These are phyloP conservation scores for Anisognathus igniventris DNA, from an alignment of 2,797 vertebrate genomes.

Conservation along the genomic window DNA sequence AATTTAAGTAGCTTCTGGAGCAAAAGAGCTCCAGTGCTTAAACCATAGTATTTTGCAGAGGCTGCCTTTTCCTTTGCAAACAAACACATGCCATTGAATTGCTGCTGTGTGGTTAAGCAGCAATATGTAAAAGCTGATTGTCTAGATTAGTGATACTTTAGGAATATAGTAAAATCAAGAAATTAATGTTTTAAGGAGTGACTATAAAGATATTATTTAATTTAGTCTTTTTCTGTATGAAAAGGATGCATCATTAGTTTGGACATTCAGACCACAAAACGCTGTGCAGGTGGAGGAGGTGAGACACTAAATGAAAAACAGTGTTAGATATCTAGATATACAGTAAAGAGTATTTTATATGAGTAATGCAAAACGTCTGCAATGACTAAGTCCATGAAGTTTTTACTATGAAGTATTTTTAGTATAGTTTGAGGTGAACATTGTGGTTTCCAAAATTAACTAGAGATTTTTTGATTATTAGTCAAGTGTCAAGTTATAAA, in stretches of 20 bases:
- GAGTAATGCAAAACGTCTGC: neutral
- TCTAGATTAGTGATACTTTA: neutral
- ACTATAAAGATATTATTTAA: neutral
- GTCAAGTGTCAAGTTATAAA: neutral
- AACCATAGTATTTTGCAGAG: neutral
- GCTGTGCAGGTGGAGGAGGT: neutral
- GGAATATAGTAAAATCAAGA: neutral
- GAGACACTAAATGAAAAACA: neutral
- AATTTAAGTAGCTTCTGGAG: conserved; percentile 4
- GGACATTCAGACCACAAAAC: neutral
- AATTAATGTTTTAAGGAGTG: neutral
- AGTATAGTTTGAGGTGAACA: neutral
- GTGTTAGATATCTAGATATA: neutral
- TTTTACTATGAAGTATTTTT: neutral
- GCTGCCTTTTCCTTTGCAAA: neutral
- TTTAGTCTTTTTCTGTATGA: neutral
- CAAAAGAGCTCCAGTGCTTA: neutral
- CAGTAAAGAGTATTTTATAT: neutral
- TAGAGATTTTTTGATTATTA: neutral
- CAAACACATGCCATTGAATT: neutral
- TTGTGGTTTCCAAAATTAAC: neutral
- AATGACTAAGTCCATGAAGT: neutral
- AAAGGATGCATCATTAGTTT: neutral
- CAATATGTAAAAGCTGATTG: neutral
- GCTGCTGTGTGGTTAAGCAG: neutral